Conservation (phyloP, 2,797 vertebrate genomes). For the Premnoplex brunnescens region DNA sequence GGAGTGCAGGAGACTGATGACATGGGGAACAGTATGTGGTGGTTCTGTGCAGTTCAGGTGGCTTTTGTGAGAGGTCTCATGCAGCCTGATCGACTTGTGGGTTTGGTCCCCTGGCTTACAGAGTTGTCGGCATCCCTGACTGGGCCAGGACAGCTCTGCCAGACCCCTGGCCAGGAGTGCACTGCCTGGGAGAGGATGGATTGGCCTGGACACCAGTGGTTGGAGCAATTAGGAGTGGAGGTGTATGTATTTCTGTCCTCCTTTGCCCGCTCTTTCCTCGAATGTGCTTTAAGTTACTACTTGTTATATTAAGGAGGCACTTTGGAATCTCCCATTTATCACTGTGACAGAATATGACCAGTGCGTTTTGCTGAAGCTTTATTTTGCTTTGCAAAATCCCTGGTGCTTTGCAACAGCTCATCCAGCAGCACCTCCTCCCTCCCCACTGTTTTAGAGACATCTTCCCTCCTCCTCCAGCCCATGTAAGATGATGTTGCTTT, state of each 20-base stretch:
- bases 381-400: not conserved
- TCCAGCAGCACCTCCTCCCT: not conserved
- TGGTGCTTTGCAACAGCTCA: not conserved
- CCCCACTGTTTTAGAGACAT: not conserved
- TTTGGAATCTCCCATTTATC: slow-evolving; percentile 4
- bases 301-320: not conserved
- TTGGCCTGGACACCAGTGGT: rapidly evolving
- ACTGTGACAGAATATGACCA: not conserved
- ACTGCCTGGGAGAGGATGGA: not conserved
- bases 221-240: not conserved
- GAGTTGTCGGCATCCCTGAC: not conserved
- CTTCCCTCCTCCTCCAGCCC: not conserved
- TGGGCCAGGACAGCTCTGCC: not conserved
- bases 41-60: not conserved
- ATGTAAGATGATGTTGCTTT: not conserved
- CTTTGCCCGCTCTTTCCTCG: not conserved
- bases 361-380: slow-evolving; percentile 2
- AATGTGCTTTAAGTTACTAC: not conserved
- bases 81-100: not conserved
- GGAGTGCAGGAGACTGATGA: not conserved
- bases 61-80: not conserved
- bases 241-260: not conserved
- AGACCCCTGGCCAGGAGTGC: not conserved
- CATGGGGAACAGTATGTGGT: rapidly evolving
- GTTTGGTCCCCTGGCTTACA: not conserved